phyloP scores from a whole-genome alignment of 2,113 vertebrate species.

The Nyctereutes procyonoides region DNA sequence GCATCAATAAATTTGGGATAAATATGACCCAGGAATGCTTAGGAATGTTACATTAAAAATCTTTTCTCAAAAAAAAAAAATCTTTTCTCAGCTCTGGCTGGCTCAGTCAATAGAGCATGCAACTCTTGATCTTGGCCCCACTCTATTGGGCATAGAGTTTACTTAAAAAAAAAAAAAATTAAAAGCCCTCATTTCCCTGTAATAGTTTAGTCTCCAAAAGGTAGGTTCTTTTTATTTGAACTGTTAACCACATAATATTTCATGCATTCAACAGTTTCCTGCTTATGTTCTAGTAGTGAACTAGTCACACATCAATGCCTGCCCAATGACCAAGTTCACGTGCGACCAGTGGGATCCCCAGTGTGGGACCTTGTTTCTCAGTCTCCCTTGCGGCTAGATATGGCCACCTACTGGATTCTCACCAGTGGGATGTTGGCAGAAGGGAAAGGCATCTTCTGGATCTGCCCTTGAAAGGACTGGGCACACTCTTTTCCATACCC shows the following conservation, averaged over 20 bases:
- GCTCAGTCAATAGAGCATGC: background rate
- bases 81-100: background rate
- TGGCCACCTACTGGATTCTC: background rate
- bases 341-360: background rate
- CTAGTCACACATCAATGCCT: background rate
- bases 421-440: rapidly evolving
- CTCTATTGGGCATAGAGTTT: background rate
- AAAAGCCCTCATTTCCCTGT: background rate
- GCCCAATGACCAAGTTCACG: rapidly evolving
- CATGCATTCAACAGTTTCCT: background rate
- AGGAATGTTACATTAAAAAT: background rate
- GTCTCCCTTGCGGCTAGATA: background rate
- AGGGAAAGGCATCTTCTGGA: rapidly evolving
- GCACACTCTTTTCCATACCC: rapidly evolving
- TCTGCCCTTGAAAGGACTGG: background rate
- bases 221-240: background rate
- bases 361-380: background rate
- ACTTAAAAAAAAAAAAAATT: background rate
- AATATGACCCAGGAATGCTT: background rate
- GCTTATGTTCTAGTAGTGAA: background rate
- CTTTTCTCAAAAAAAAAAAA: too few species aligned
- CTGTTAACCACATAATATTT: background rate
- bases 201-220: background rate
- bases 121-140: background rate
- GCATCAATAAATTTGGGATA: background rate